phyloP scores from a whole-genome alignment of 2,888 invertebrate genomes.

The Tuta absoluta region DNA sequence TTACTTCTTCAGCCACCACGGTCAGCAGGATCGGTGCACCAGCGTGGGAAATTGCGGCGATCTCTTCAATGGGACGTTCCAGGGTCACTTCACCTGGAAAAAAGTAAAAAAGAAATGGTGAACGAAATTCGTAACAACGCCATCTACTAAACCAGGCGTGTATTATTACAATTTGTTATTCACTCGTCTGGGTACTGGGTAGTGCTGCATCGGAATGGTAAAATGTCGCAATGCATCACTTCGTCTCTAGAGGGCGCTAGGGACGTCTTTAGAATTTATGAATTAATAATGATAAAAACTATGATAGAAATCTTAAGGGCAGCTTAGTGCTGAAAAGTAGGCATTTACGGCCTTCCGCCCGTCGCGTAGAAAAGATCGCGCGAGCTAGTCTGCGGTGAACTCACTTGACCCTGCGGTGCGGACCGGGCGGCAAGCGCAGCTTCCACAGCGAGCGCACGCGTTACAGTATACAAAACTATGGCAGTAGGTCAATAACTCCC shows the following conservation, averaged over 20 bases:
- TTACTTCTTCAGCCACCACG: slow-evolving; percentile 92
- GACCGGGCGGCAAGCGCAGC: too few species aligned
- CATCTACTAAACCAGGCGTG: background rate
- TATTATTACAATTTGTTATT: background rate
- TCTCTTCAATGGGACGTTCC: slow-evolving; percentile 87
- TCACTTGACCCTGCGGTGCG: too few species aligned
- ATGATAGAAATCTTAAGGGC: too few species aligned
- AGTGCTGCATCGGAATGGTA: background rate
- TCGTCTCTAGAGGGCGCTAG: slow-evolving; percentile 1
- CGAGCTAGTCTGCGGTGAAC: too few species aligned
- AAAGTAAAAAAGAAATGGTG: background rate
- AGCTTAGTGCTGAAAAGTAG: too few species aligned
- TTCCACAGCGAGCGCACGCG: too few species aligned
- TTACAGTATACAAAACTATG: too few species aligned
- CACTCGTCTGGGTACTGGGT: background rate
- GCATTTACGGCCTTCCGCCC: too few species aligned
- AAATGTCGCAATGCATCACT: background rate
- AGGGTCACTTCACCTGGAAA: slow-evolving; percentile 73
- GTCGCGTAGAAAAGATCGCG: too few species aligned
- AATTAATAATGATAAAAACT: too few species aligned
- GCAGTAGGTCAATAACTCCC: too few species aligned
- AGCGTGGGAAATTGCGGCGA: slow-evolving; percentile 89
- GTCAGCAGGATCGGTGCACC: slow-evolving; percentile 91
- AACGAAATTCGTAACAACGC: background rate
- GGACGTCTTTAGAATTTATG: too few species aligned